These are phyloP conservation scores for Corapipo altera DNA, from an alignment of 2,113 vertebrate species.

Conservation along the genomic window DNA sequence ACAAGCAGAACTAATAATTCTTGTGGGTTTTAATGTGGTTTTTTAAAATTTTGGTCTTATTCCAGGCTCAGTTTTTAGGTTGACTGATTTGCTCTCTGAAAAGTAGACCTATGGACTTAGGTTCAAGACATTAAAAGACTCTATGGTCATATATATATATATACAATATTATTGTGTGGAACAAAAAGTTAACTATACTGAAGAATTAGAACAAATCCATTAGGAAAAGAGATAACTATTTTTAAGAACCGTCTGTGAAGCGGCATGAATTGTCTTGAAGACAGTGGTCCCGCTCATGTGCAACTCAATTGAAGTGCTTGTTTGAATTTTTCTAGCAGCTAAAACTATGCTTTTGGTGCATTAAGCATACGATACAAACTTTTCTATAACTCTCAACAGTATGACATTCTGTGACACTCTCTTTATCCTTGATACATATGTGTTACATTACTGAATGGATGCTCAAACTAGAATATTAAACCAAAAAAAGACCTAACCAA, in stretches of 20 bases:
- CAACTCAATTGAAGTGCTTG: neutral
- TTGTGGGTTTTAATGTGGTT: neutral
- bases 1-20: constrained; percentile 35
- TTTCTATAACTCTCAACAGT: neutral
- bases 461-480: neutral
- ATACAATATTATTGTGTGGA: neutral
- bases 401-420: neutral
- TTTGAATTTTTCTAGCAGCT: neutral
- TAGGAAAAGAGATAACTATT: neutral
- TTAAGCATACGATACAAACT: neutral
- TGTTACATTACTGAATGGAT: neutral
- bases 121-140: neutral
- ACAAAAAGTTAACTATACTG: neutral
- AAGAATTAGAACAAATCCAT: neutral
- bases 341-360: neutral
- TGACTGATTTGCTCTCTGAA: neutral
- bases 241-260: neutral
- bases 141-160: neutral
- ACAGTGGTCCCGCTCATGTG: neutral
- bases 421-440: neutral
- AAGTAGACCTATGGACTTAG: neutral
- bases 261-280: neutral
- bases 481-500: neutral
- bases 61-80: neutral
- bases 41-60: neutral